Evolutionary conservation across 2,888 invertebrate species (phyloP), one percentile per base, ranked within the genome.

Genomic region (Ophion costatus): DNA sequence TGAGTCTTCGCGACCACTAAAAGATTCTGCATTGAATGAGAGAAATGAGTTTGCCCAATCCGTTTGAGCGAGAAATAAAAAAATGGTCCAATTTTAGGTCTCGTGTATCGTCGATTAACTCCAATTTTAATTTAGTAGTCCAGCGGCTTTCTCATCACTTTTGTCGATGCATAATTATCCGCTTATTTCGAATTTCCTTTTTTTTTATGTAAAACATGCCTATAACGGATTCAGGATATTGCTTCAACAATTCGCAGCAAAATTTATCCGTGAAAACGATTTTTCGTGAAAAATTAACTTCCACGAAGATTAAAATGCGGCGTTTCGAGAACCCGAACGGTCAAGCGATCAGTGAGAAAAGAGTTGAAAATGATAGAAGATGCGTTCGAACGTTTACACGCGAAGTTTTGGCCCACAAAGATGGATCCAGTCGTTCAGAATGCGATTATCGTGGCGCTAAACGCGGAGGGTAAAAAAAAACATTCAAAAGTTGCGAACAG

Each of bases 381-480:
- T 0, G 22, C 22, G 2, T 10, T 9, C 17, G 2, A 38, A n/a
- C 56, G 38, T 64, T 57, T 42, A 67, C 76, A 77, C 76, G 76
- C 76, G 38, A 77, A 38, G 57, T 56, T 57, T 38, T 5, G 22
- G 17, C 38, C 64, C 10, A 64, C 51, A n/a, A 9, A 64, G 14
- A 76, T 51, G 56, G 33, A 76, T 76, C 33, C 33, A 56, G 33
- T 74, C 20, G 56, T 66, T 51, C 38, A 22, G 11, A 29, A 45
- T n/a, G 22, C 29, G 45, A 29, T 66, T 76, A 33, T 56, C 56
- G 66, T 76, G 33, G 56, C 76, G 51, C 24, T 63, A 11, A 74
- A 63, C 73, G 63, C 45, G 74, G 66, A 45, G 10, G n/a, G n/a
- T n/a, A 63, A 63, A 17, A 38, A 22, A 61, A 61, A 51, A 33